A percentile compares a stretch with the other conserved stretches of the same genome.
phyloP scores from a whole-genome alignment of 92 coral and sea anemone genomes.

The Zoanthus sociatus region DNA sequence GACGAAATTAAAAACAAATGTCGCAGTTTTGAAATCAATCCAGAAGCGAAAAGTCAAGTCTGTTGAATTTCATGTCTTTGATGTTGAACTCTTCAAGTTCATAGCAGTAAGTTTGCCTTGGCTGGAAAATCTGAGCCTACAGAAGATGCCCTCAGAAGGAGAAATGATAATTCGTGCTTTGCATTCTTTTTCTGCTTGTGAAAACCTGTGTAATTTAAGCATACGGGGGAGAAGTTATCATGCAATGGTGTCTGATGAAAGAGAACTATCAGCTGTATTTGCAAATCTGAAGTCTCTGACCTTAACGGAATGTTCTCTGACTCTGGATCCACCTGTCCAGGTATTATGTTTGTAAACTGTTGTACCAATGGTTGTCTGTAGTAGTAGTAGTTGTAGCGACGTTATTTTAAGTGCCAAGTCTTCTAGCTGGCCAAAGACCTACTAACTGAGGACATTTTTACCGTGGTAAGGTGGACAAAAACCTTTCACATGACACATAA shows the following conservation, averaged over 20 bases:
- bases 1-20: background rate
- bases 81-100: constrained; percentile 19
- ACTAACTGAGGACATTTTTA: no score
- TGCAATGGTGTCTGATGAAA: background rate
- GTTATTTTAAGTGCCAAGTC: no score
- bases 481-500: no score
- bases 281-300: background rate
- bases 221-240: background rate
- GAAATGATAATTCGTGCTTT: background rate
- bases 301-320: background rate
- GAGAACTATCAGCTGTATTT: background rate
- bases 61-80: constrained; percentile 10
- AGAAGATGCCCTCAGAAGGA: background rate
- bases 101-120: background rate
- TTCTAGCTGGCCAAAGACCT: no score
- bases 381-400: no score
- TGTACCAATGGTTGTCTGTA: background rate
- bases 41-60: constrained; percentile 34
- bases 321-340: background rate
- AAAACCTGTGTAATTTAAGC: background rate
- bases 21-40: background rate
- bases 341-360: background rate
- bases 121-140: constrained; percentile 14
- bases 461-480: no score
- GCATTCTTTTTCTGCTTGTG: constrained; percentile 19